Evolutionary conservation across 2,797 vertebrate genomes (phyloP).

Genomic region (Thamnophis elegans): DNA sequence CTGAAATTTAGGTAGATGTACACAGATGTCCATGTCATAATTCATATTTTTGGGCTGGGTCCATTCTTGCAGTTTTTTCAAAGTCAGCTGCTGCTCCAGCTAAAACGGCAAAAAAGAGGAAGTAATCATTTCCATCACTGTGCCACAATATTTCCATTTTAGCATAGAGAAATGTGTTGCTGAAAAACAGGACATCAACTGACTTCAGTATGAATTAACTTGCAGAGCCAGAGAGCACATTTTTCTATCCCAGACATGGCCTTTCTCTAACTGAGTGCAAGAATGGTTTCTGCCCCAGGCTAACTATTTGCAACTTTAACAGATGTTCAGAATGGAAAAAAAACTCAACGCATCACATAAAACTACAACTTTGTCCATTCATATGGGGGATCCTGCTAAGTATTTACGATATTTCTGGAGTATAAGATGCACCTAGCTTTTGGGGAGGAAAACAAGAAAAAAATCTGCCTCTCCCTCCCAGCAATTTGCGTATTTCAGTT

Average conservation of each 20-base stretch:
- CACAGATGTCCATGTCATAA: conserved; percentile 62
- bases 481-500: too few relatives aligned
- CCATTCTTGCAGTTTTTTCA: conserved; percentile 84
- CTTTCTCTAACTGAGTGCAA: too few relatives aligned
- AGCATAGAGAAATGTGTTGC: neutral
- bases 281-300: neutral
- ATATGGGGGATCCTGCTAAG: too few relatives aligned
- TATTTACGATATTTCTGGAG: too few relatives aligned
- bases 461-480: too few relatives aligned
- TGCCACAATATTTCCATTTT: neutral
- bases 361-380: too few relatives aligned
- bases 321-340: neutral
- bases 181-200: neutral
- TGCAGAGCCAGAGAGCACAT: neutral
- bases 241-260: neutral
- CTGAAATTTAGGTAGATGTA: conserved; percentile 88
- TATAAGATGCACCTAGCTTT: too few relatives aligned
- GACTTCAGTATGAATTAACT: too few relatives aligned
- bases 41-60: conserved; percentile 75
- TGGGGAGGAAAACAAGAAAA: too few relatives aligned
- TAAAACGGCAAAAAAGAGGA: conserved; percentile 62
- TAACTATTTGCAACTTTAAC: neutral
- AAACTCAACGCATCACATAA: neutral
- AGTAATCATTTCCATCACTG: neutral
- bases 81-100: conserved; percentile 82